A percentile compares a stretch with the other conserved stretches of the same genome.
These are phyloP conservation scores for Suncus etruscus DNA, from an alignment of 2,113 vertebrate genomes.

Conservation along the genomic window DNA sequence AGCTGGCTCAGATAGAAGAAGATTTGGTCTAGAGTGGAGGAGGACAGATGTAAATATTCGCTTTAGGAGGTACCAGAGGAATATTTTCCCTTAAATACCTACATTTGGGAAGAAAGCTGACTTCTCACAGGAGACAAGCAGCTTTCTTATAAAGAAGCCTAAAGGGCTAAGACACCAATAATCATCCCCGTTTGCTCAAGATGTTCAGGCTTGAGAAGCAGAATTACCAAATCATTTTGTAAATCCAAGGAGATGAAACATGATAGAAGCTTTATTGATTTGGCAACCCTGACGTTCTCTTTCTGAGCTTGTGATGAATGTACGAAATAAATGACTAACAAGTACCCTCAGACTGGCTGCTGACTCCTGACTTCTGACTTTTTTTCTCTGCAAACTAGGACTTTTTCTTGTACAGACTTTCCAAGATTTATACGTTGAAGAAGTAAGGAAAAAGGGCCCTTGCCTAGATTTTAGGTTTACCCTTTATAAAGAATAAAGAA, in stretches of 20 bases:
- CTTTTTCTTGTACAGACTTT: conserved; percentile 27
- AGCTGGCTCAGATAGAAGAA: not conserved
- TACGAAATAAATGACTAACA: not conserved
- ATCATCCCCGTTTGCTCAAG: conserved; percentile 23
- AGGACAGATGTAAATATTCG: not conserved
- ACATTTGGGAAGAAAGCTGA: not conserved
- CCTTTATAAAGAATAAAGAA: conserved; percentile 11
- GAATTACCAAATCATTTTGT: conserved; percentile 52
- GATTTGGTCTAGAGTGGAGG: not conserved
- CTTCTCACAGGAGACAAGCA: not conserved
- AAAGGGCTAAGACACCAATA: not conserved
- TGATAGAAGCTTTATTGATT: conserved; percentile 35
- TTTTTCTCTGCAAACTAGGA: not conserved
- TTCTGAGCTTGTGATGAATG: not conserved
- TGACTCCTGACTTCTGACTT: not conserved
- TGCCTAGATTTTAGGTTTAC: conserved; percentile 6
- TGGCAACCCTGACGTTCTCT: not conserved
- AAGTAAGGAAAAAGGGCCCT: not conserved
- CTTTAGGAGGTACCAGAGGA: not conserved
- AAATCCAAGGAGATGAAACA: conserved; percentile 47
- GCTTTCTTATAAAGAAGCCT: conserved; percentile 19
- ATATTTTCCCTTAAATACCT: not conserved
- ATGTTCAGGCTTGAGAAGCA: conserved; percentile 23
- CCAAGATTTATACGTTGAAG: conserved; percentile 20
- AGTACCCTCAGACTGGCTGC: accelerated